Conservation (phyloP, 2,113 vertebrate genomes). For the Mystacornis crossleyi region DNA sequence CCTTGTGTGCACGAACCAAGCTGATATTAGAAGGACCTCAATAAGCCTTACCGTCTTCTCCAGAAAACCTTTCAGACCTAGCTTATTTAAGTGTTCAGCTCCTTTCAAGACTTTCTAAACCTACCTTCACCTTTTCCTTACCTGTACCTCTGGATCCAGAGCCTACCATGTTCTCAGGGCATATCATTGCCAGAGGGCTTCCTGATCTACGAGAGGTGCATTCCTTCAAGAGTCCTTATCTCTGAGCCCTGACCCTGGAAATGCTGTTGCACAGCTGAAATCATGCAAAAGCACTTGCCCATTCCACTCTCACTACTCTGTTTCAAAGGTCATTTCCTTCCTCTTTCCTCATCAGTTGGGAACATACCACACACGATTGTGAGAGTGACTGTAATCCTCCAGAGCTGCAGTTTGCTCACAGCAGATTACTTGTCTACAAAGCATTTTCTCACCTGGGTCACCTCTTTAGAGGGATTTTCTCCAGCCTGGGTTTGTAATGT, state of each 20-base stretch:
- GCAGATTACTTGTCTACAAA: slow-evolving; percentile 59
- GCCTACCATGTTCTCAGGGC: fast-evolving
- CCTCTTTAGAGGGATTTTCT: slow-evolving; percentile 63
- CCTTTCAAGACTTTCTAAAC: not conserved
- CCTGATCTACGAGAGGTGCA: not conserved
- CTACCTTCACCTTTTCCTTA: not conserved
- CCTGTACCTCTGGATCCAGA: not conserved
- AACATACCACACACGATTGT: not conserved
- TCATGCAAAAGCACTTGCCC: not conserved
- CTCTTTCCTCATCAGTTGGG: not conserved
- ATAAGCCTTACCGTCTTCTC: not conserved
- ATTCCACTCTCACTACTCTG: not conserved
- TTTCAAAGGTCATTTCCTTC: slow-evolving; percentile 2
- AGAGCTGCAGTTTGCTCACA: slow-evolving; percentile 31
- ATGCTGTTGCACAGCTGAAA: not conserved
- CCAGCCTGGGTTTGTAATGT: slow-evolving; percentile 36
- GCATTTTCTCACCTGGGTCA: slow-evolving; percentile 64
- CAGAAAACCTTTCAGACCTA: not conserved
- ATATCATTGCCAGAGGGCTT: not conserved
- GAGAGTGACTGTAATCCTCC: not conserved
- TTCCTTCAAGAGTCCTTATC: not conserved
- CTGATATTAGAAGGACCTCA: not conserved
- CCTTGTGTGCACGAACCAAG: not conserved
- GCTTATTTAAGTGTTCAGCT: not conserved
- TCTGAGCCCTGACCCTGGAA: not conserved